Evolutionary conservation across 2,113 vertebrate genomes (phyloP).

Genomic region (Bufo gargarizans): DNA sequence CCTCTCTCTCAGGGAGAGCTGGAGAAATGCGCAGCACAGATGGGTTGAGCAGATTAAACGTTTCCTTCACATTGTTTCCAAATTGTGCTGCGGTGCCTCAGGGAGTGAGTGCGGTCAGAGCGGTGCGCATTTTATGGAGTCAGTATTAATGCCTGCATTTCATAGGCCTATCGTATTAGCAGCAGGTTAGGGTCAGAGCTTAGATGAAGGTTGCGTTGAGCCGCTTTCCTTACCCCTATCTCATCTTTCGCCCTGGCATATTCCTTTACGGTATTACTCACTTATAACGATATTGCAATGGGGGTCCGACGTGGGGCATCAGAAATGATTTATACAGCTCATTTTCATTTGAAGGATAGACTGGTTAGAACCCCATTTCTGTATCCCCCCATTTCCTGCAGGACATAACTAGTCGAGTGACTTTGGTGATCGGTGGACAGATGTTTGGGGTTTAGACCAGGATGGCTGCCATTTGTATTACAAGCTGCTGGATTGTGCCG

Average conservation of each 20-base stretch:
- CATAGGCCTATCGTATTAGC: constrained; percentile 65
- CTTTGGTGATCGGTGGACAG: neutral
- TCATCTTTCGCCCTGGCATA: constrained; percentile 8
- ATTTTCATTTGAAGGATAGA: neutral
- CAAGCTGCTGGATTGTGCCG: neutral
- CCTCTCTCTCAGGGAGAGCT: constrained; percentile 88
- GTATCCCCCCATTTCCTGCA: too few species aligned
- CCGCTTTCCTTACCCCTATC: constrained; percentile 35
- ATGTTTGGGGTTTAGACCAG: neutral
- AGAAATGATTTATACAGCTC: constrained; percentile 10
- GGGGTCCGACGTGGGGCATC: neutral
- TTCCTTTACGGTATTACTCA: constrained; percentile 4
- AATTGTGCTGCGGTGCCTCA: constrained; percentile 84
- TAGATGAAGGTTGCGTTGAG: constrained; percentile 52
- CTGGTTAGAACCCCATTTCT: neutral
- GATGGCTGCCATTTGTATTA: neutral
- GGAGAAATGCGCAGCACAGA: constrained; percentile 90
- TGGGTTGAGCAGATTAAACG: constrained; percentile 92
- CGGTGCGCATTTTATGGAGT: constrained; percentile 69
- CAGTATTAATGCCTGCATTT: constrained; percentile 70
- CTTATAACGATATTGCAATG: neutral
- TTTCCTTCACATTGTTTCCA: constrained; percentile 88
- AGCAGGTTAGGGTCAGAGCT: constrained; percentile 40
- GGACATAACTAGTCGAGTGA: neutral
- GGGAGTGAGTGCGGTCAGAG: constrained; percentile 80